Evolutionary conservation across 2,113 vertebrate species (phyloP), one percentile per base, ranked within the genome.

Genomic region (Pelecanoides urinatrix): DNA sequence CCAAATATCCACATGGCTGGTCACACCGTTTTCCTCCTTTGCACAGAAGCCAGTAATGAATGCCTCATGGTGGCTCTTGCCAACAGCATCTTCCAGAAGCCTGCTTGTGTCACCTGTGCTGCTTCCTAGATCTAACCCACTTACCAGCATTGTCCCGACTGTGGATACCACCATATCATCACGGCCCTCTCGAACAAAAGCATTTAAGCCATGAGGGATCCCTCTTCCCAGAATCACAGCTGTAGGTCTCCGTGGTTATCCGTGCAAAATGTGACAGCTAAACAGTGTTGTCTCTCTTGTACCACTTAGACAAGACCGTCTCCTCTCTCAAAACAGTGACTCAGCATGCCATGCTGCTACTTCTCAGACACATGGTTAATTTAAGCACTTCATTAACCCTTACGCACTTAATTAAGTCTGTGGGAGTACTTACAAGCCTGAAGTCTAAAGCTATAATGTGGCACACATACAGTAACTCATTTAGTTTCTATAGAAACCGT

Each of bases 91-190:
- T 62, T 67, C 58, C 47, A 8, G 17, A 4, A 2, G 25, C 26
- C 45, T 27, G 36, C 34, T 47, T 4, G 0, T 3, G 16, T 38
- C 55, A 49, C 36, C 53, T 11, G 1, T 1, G 6, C 40, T 2
- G 1, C 58, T 85, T 40, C 61, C 74, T 20, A 29, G 6, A 16
- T 9, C 42, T 27, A 15, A 74, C 29, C 53, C 67, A 5, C 27
- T 8, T 3, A 10, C 6, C 38, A 21, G 9, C 32, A 7, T 16
- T 38, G 26, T 55, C 53, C 38, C 66, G 20, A 1, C 2, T 2
- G 29, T 5, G 23, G 18, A 22, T 11, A 40, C n/a, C 23, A 68
- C 34, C 18, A 1, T 6, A 17, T 26, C 59, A 29, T 11, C 38
- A n/a, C 34, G 1, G 19, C 19, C 70, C 27, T n/a, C 65, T 19